Evolutionary conservation across 1,140 invertebrate species (phyloP).

Genomic region (Ephestia elutella): DNA sequence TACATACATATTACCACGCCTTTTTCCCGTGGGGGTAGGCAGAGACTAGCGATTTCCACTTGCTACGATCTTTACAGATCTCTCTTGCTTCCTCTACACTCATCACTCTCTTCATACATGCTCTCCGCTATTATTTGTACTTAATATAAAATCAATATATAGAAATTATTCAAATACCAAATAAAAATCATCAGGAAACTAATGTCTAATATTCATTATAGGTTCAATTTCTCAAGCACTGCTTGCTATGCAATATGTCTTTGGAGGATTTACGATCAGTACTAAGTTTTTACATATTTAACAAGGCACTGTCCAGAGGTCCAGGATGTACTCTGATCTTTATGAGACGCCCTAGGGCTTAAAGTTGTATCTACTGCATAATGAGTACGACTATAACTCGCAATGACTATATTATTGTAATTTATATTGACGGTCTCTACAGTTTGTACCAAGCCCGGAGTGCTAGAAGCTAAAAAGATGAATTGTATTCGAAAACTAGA

Average conservation of each 20-base stretch:
- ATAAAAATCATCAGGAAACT: too few relatives aligned
- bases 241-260: background rate
- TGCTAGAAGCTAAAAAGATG: too few relatives aligned
- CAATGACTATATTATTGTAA: constrained; percentile 10
- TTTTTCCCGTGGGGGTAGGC: too few relatives aligned
- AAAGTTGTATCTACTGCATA: constrained; percentile 11
- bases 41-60: too few relatives aligned
- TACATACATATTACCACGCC: too few relatives aligned
- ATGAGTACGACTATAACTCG: background rate
- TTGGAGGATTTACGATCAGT: background rate
- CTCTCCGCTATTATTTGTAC: too few relatives aligned
- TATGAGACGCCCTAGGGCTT: constrained; percentile 17
- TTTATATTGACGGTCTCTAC: constrained; percentile 6
- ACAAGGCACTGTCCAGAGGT: constrained; percentile 19
- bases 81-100: too few relatives aligned
- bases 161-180: too few relatives aligned
- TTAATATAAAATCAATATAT: too few relatives aligned
- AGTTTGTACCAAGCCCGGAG: background rate
- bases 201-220: background rate
- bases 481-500: too few relatives aligned
- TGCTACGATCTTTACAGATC: too few relatives aligned
- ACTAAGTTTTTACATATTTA: constrained; percentile 26
- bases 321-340: constrained; percentile 15
- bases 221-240: background rate
- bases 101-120: too few relatives aligned